Percentiles rank a stretch among this genome's conserved stretches.
These are phyloP conservation scores for Phalanger gymnotis DNA, from an alignment of 2,797 vertebrate genomes.

Conservation along the genomic window DNA sequence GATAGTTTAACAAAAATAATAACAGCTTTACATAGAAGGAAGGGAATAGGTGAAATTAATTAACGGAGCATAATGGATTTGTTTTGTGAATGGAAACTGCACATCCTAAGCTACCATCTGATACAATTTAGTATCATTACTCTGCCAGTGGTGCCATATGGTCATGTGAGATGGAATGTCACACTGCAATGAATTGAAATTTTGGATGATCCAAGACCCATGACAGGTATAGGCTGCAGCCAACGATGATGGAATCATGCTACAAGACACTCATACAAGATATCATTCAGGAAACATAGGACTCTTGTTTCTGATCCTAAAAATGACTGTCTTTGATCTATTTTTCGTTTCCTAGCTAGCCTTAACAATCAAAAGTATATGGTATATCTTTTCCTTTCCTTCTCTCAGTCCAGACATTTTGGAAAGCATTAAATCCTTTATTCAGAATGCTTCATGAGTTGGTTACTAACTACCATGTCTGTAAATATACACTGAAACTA, in stretches of 20 bases:
- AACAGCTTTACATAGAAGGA: background rate
- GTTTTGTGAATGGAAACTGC: background rate
- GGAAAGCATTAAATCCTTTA: conserved; percentile 45
- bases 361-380: background rate
- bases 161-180: background rate
- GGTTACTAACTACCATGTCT: conserved; percentile 53
- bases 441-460: conserved; percentile 41
- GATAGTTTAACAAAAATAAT: background rate
- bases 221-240: background rate
- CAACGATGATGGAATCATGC: background rate
- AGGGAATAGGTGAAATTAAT: background rate
- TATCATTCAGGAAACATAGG: background rate
- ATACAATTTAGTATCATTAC: background rate
- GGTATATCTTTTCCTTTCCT: conserved; percentile 2
- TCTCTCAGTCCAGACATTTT: conserved; percentile 2
- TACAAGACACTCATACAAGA: background rate
- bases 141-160: background rate
- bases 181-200: background rate
- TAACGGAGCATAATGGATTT: background rate
- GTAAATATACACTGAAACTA: conserved; percentile 55
- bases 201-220: background rate
- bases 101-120: background rate
- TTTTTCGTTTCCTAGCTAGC: conserved; percentile 15
- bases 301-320: background rate
- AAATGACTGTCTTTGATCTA: background rate